phyloP scores from a whole-genome alignment of 2,888 invertebrate genomes.

The Ormyrus rosae region DNA sequence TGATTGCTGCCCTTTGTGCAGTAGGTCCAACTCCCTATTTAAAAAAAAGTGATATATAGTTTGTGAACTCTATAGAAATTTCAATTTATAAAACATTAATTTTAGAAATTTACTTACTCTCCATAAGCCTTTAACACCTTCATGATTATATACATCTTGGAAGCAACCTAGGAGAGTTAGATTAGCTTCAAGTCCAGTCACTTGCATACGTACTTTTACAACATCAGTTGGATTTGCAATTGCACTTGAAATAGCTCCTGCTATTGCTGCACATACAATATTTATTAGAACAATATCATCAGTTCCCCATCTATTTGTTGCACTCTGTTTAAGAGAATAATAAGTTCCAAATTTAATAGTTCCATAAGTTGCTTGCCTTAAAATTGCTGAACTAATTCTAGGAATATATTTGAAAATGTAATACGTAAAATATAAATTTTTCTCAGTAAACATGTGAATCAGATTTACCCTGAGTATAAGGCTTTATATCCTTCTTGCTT shows the following conservation, averaged over 20 bases:
- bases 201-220: slow-evolving; percentile 96
- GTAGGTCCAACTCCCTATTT: slow-evolving; percentile 93
- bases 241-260: slow-evolving; percentile 94
- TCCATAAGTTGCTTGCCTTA: slow-evolving; percentile 96
- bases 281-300: slow-evolving; percentile 77
- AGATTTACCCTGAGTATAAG: slow-evolving; percentile 88
- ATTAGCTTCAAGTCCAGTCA: slow-evolving; percentile 76
- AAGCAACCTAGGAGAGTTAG: slow-evolving; percentile 85
- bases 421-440: slow-evolving; percentile 28
- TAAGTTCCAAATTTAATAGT: slow-evolving; percentile 98
- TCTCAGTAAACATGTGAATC: slow-evolving; percentile 13
- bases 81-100: slow-evolving; percentile 13
- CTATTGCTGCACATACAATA: slow-evolving; percentile 88
- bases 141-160: slow-evolving; percentile 87
- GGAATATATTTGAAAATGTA: slow-evolving; percentile 53
- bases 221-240: slow-evolving; percentile 98
- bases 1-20: slow-evolving; percentile 93
- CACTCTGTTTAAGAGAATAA: slow-evolving; percentile 88
- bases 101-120: slow-evolving; percentile 77
- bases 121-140: slow-evolving; percentile 93
- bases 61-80: not conserved
- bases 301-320: slow-evolving; percentile 73
- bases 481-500: slow-evolving; percentile 91
- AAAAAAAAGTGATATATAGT: slow-evolving; percentile 32
- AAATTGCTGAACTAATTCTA: slow-evolving; percentile 94